phyloP scores from a whole-genome alignment of 2,797 vertebrate species.

The Semaprochilodus insignis region DNA sequence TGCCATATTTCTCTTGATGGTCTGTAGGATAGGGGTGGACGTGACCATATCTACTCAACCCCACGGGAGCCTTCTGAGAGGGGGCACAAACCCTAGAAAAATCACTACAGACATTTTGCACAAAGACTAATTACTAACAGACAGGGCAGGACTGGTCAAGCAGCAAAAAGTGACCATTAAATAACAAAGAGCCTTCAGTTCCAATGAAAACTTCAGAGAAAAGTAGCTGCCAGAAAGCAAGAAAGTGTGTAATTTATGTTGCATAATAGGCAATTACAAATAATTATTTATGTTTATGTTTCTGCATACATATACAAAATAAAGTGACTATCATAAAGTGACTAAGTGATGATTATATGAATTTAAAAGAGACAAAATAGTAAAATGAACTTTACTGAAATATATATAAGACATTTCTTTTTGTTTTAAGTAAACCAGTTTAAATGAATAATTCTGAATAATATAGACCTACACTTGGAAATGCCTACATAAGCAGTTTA shows the following conservation, averaged over 20 bases:
- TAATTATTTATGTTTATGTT: too few species aligned
- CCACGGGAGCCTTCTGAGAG: constrained; percentile 35
- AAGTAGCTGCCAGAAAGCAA: too few species aligned
- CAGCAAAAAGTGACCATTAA: constrained; percentile 55
- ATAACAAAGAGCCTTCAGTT: background rate
- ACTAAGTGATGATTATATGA: background rate
- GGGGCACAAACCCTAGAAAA: constrained; percentile 14
- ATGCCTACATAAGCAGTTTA: constrained; percentile 53
- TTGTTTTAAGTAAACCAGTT: background rate
- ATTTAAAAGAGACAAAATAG: background rate
- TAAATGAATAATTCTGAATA: background rate
- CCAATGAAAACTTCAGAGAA: too few species aligned
- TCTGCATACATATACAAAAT: too few species aligned
- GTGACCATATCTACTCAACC: constrained; percentile 68
- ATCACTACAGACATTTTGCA: constrained; percentile 14
- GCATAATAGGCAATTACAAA: too few species aligned
- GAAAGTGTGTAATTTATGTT: too few species aligned
- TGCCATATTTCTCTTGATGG: constrained; percentile 56
- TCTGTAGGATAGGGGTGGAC: constrained; percentile 60
- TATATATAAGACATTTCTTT: too few species aligned
- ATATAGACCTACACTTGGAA: constrained; percentile 14
- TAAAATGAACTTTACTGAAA: too few species aligned
- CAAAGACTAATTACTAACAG: background rate
- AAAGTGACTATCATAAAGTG: too few species aligned
- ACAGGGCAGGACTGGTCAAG: constrained; percentile 56